Percentiles rank a stretch among this genome's conserved stretches.
phyloP scores from a whole-genome alignment of 2,888 invertebrate species.

The Cataglyphis altisquamis region DNA sequence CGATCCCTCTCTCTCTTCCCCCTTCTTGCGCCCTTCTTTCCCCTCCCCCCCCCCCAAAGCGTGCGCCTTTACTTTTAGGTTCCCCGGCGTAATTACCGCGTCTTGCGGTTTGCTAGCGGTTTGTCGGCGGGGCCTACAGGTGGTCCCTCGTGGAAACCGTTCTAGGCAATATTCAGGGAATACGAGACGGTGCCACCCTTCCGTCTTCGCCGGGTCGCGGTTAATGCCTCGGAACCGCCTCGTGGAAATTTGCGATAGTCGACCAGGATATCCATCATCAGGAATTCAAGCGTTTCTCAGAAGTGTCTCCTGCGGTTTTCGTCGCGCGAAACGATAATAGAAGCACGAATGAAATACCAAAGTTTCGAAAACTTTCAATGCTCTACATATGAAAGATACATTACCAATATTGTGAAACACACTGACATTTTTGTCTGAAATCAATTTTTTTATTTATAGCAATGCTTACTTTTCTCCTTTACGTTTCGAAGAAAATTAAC shows the following conservation, averaged over 20 bases:
- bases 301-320: background rate
- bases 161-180: constrained; percentile 62
- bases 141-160: constrained; percentile 74
- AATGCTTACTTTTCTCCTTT: background rate
- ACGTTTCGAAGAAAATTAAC: background rate
- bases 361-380: background rate
- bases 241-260: constrained; percentile 38
- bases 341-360: background rate
- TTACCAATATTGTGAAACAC: background rate
- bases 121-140: constrained; percentile 77
- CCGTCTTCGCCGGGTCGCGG: constrained; percentile 27
- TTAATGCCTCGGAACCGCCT: constrained; percentile 4
- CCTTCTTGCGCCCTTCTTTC: background rate
- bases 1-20: background rate
- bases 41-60: constrained; percentile 38
- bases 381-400: background rate
- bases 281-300: background rate
- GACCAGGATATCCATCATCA: background rate
- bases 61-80: constrained; percentile 76
- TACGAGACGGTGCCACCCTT: constrained; percentile 22
- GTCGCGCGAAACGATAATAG: background rate
- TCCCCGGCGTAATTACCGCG: constrained; percentile 80
- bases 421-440: background rate
- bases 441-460: background rate
- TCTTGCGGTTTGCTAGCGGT: constrained; percentile 82